These are phyloP conservation scores for Anisognathus igniventris DNA, from an alignment of 2,797 vertebrate genomes.

Conservation along the genomic window DNA sequence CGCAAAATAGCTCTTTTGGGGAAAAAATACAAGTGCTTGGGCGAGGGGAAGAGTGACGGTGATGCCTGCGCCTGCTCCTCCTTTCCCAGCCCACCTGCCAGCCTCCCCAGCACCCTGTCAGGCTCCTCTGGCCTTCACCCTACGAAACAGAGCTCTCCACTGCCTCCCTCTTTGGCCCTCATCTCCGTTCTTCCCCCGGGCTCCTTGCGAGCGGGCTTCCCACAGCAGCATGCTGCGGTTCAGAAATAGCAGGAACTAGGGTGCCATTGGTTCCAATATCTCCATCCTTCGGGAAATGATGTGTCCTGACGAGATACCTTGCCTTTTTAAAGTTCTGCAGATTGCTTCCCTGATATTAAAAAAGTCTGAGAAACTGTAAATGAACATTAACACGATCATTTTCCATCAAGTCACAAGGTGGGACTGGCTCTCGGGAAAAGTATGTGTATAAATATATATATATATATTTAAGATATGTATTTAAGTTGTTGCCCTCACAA, in stretches of 20 bases:
- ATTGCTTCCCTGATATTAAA: not conserved
- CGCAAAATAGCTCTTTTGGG: not conserved
- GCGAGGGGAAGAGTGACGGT: not conserved
- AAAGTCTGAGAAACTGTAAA: not conserved
- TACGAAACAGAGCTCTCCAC: not conserved
- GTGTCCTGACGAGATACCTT: not conserved
- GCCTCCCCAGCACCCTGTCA: not conserved
- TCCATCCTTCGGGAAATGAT: not conserved
- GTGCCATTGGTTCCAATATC: not conserved
- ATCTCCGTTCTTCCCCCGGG: fast-evolving
- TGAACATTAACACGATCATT: not conserved
- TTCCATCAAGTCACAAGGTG: not conserved
- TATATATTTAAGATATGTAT: not conserved
- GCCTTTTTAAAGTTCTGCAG: not conserved
- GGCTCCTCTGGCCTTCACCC: not conserved
- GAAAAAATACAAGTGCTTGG: not conserved
- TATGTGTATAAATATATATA: fast-evolving
- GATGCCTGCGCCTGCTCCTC: not conserved
- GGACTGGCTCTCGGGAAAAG: not conserved
- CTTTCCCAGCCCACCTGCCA: not conserved
- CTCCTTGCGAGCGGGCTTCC: not conserved
- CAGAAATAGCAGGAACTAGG: not conserved
- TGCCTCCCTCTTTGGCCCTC: not conserved
- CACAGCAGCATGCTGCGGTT: not conserved
- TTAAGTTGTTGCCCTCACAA: not conserved